Evolutionary conservation across 2,888 invertebrate genomes (phyloP).

Genomic region (Drosophila mayaguana): DNA sequence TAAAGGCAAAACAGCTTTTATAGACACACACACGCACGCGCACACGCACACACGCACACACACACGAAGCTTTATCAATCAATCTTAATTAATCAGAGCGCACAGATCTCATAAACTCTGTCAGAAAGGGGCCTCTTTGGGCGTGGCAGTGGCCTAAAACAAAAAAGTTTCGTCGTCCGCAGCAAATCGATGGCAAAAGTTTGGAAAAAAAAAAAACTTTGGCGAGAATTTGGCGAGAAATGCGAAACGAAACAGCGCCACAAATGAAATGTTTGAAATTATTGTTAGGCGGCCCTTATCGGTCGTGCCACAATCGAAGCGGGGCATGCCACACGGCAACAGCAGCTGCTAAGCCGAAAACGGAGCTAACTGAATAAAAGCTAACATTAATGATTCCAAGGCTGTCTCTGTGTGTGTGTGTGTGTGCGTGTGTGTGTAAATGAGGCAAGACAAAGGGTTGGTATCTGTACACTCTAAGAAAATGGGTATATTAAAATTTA

Average conservation of each 20-base stretch:
- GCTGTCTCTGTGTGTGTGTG: neutral
- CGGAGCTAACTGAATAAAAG: slow-evolving; percentile 45
- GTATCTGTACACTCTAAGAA: neutral
- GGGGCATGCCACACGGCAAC: slow-evolving; percentile 23
- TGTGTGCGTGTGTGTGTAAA: slow-evolving; percentile 2
- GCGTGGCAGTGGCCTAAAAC: slow-evolving; percentile 63
- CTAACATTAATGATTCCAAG: slow-evolving; percentile 46
- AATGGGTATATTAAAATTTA: neutral
- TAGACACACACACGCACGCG: slow-evolving; percentile 64
- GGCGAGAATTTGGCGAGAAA: slow-evolving; percentile 23
- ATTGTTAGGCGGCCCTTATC: slow-evolving; percentile 51
- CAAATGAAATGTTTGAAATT: slow-evolving; percentile 54
- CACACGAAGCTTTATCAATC: slow-evolving; percentile 81
- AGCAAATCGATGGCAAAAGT: slow-evolving; percentile 67
- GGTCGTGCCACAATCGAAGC: slow-evolving; percentile 37
- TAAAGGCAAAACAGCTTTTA: slow-evolving; percentile 78
- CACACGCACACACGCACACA: slow-evolving; percentile 45
- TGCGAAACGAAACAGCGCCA: slow-evolving; percentile 24
- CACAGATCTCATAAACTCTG: slow-evolving; percentile 78
- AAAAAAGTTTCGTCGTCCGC: slow-evolving; percentile 68
- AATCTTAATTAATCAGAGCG: slow-evolving; percentile 85
- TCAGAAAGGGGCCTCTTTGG: slow-evolving; percentile 13
- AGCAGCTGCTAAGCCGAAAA: slow-evolving; percentile 22
- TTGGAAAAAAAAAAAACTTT: slow-evolving; percentile 8
- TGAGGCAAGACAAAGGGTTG: slow-evolving; percentile 8